Percentiles rank a stretch among this genome's conserved stretches.
phyloP scores from a whole-genome alignment of 2,113 vertebrate species.

The Corythoichthys intestinalis region DNA sequence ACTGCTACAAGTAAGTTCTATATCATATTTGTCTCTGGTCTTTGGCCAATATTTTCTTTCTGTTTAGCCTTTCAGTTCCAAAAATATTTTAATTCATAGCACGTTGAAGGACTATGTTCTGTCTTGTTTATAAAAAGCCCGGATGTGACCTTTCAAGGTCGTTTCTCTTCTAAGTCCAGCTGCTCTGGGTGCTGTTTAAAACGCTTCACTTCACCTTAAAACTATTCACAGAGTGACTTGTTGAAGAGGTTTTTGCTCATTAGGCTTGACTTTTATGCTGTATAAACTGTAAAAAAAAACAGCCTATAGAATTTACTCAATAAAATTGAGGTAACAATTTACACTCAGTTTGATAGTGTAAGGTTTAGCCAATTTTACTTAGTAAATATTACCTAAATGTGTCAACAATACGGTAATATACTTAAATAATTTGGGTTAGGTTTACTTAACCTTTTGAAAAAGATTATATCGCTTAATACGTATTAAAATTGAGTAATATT shows the following conservation, averaged over 20 bases:
- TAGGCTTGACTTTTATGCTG: neutral
- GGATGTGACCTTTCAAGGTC: conserved; percentile 1
- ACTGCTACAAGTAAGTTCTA: conserved; percentile 64
- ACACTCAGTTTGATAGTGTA: no score
- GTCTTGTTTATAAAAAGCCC: neutral
- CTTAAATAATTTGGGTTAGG: no score
- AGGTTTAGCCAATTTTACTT: no score
- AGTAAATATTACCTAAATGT: no score
- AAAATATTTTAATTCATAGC: neutral
- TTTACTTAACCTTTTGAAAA: no score
- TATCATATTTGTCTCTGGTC: neutral
- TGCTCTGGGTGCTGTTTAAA: neutral
- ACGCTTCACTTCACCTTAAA: neutral
- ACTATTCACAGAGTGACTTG: neutral
- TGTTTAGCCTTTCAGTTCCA: neutral
- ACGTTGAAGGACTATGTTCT: neutral
- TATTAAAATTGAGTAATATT: no score
- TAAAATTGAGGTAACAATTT: no score
- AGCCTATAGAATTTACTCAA: no score
- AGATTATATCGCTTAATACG: no score
- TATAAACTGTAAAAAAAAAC: no score
- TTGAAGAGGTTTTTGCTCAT: neutral
- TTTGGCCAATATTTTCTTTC: neutral
- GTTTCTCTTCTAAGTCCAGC: neutral
- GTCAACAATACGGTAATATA: no score